Evolutionary conservation across 1,140 invertebrate genomes (phyloP).

Genomic region (Formica exsecta): DNA sequence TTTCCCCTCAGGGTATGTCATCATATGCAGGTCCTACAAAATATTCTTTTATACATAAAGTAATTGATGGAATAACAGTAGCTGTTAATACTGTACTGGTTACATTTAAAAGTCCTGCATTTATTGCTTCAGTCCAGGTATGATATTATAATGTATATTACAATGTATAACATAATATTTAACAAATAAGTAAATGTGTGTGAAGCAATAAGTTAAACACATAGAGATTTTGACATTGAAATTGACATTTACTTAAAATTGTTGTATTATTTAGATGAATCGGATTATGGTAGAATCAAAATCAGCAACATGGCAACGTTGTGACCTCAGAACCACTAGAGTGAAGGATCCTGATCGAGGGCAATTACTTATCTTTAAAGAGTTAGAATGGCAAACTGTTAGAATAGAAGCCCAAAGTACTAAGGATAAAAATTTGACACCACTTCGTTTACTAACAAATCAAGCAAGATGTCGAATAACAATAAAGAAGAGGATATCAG

Average conservation of each 20-base stretch:
- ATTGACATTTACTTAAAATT: constrained; percentile 30
- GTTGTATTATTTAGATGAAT: constrained; percentile 91
- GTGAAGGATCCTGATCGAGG: constrained; percentile 95
- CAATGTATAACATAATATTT: background rate
- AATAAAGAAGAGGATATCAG: constrained; percentile 97
- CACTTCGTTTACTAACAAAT: constrained; percentile 97
- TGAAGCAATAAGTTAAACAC: constrained; percentile 47
- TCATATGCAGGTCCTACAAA: constrained; percentile 88
- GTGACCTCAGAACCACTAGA: constrained; percentile 94
- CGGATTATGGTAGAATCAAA: constrained; percentile 97
- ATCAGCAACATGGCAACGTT: constrained; percentile 94
- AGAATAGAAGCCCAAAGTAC: constrained; percentile 96
- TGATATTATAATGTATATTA: constrained; percentile 12
- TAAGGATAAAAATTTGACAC: constrained; percentile 93
- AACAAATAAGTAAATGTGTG: constrained; percentile 30
- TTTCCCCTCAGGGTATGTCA: constrained; percentile 87
- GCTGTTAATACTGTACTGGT: constrained; percentile 97
- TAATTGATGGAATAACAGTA: constrained; percentile 99
- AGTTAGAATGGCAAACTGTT: constrained; percentile 98
- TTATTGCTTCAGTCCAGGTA: constrained; percentile 97
- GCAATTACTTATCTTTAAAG: constrained; percentile 98
- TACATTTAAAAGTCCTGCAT: constrained; percentile 97
- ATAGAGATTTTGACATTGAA: background rate
- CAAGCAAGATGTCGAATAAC: constrained; percentile 98
- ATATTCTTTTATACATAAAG: constrained; percentile 97